Evolutionary conservation across 2,797 vertebrate species (phyloP).

Genomic region (Pseudochaenichthys georgianus): DNA sequence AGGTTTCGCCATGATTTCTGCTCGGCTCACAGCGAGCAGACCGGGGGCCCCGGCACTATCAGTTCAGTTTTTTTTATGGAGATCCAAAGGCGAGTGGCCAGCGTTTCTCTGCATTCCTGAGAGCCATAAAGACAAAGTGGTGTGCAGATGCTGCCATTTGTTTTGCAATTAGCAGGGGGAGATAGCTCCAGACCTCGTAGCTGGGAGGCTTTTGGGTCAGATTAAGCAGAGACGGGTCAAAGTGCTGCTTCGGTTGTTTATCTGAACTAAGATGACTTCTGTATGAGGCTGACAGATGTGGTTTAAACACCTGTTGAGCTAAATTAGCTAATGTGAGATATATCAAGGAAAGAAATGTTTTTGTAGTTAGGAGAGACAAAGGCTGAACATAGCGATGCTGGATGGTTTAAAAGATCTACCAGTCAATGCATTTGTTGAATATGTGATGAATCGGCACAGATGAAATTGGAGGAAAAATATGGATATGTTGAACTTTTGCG

Average conservation of each 20-base stretch:
- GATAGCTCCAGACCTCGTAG: neutral
- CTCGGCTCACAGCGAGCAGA: constrained; percentile 28
- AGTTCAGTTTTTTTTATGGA: constrained; percentile 34
- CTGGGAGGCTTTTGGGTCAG: neutral
- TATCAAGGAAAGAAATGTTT: neutral
- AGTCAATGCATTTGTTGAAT: too few species aligned
- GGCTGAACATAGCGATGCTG: too few species aligned
- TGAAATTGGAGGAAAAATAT: too few species aligned
- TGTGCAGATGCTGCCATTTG: constrained; percentile 18
- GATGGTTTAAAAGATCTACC: too few species aligned
- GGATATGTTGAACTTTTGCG: too few species aligned
- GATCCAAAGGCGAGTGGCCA: constrained; percentile 48
- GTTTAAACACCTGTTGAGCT: neutral
- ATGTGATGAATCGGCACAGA: too few species aligned
- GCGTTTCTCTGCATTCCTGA: constrained; percentile 51
- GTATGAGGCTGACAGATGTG: neutral
- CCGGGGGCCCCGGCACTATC: constrained; percentile 13
- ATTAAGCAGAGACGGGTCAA: neutral
- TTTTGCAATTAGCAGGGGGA: constrained; percentile 16
- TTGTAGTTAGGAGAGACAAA: neutral
- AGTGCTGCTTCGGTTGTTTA: neutral
- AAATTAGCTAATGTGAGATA: neutral
- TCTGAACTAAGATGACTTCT: neutral
- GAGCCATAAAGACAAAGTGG: constrained; percentile 54
- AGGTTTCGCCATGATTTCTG: constrained; percentile 71